Evolutionary conservation across 1,140 invertebrate genomes (phyloP).

Genomic region (Lepidotrigona ventralis): DNA sequence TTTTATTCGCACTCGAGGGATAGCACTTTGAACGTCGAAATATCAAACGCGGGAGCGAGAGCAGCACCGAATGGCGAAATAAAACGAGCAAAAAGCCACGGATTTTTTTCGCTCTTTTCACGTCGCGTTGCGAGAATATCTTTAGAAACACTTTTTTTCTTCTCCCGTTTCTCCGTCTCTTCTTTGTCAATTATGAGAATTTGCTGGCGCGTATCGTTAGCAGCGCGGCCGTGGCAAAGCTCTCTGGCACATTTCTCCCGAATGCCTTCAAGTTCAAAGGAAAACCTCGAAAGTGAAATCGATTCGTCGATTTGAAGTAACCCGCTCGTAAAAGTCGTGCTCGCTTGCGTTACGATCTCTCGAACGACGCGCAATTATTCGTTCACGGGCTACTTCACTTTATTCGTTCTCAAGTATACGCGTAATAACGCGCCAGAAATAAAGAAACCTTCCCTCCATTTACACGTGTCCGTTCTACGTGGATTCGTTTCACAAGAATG

Average conservation of each 20-base stretch:
- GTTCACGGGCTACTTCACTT: neutral
- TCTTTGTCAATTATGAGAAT: constrained; percentile 17
- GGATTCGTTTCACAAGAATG: no score
- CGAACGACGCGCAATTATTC: neutral
- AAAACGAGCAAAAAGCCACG: neutral
- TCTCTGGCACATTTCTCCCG: neutral
- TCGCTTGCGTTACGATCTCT: neutral
- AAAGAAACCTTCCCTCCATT: neutral
- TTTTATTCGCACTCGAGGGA: constrained; percentile 2
- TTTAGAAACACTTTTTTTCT: neutral
- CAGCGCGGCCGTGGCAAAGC: neutral
- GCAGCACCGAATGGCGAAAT: neutral
- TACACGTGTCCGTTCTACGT: no score
- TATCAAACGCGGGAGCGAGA: neutral
- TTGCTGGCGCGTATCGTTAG: neutral
- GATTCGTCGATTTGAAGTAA: neutral
- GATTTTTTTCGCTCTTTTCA: no score
- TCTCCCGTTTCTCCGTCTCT: no score
- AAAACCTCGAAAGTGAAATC: neutral
- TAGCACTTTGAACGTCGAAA: neutral
- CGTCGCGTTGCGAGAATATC: no score
- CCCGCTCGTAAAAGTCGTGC: no score
- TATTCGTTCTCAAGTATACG: neutral
- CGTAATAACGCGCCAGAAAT: neutral
- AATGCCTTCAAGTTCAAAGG: neutral